Evolutionary conservation across 2,113 vertebrate species (phyloP).

Genomic region (Megalops atlanticus): DNA sequence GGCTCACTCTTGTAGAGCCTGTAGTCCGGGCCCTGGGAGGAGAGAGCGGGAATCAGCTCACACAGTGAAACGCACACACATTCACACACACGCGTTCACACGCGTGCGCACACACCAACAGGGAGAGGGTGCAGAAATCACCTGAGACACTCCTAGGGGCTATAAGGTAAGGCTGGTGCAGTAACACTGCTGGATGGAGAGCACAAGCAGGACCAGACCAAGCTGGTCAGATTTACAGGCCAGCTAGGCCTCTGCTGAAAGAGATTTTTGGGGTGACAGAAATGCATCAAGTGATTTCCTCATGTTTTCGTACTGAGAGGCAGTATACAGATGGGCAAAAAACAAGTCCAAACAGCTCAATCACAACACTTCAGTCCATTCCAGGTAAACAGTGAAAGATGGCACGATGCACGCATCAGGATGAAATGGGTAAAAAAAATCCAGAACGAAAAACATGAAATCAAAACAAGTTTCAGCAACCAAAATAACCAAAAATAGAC

Average conservation of each 20-base stretch:
- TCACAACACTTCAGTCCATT: not conserved
- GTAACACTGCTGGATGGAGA: not conserved
- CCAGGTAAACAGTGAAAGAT: not conserved
- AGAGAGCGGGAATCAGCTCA: not conserved
- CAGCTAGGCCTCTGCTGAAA: not conserved
- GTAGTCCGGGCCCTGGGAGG: conserved; percentile 89
- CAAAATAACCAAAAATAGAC: not conserved
- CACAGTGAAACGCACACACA: not conserved
- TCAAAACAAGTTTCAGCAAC: not conserved
- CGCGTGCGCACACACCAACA: not conserved
- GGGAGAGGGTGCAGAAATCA: not conserved
- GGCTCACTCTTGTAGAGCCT: conserved; percentile 97
- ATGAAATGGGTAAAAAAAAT: too few species aligned
- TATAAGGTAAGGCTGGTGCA: not conserved
- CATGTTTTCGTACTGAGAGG: not conserved
- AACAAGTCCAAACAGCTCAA: too few species aligned
- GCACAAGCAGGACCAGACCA: not conserved
- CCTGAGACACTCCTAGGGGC: not conserved
- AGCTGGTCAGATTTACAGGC: too few species aligned
- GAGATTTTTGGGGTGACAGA: not conserved
- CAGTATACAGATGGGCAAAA: not conserved
- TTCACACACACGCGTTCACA: not conserved
- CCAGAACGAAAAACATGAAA: not conserved
- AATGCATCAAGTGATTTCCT: not conserved
- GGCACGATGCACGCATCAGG: not conserved